These are phyloP conservation scores for Sebastes vulpes DNA, from an alignment of 2,797 vertebrate genomes.

Conservation along the genomic window DNA sequence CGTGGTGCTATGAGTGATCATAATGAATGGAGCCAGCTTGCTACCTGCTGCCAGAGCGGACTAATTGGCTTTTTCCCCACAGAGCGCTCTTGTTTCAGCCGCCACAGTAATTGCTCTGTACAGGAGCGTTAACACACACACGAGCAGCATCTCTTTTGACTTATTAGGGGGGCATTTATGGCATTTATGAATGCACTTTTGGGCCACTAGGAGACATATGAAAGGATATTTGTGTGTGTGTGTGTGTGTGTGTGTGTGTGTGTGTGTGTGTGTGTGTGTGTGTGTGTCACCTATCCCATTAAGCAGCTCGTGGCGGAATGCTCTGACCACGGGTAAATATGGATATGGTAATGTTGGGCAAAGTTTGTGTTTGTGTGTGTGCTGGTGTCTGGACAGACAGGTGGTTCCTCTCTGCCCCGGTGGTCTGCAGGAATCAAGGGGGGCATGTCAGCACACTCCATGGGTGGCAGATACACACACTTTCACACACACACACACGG, in stretches of 20 bases:
- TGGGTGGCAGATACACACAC: slow-evolving; percentile 74
- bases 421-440: slow-evolving; percentile 77
- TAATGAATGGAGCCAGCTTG: slow-evolving; percentile 67
- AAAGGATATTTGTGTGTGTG: slow-evolving; percentile 50
- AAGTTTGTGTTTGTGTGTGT: slow-evolving; percentile 46
- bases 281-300: slow-evolving; percentile 50
- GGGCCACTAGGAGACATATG: slow-evolving; percentile 50
- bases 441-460: slow-evolving; percentile 58
- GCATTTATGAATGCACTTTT: slow-evolving; percentile 68
- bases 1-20: slow-evolving; percentile 57
- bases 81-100: slow-evolving; percentile 70
- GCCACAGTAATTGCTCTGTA: slow-evolving; percentile 70
- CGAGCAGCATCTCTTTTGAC: slow-evolving; percentile 48
- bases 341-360: slow-evolving; percentile 72
- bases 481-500: slow-evolving; percentile 17
- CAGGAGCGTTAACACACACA: slow-evolving; percentile 49
- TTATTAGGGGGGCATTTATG: slow-evolving; percentile 65
- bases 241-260: slow-evolving; percentile 4
- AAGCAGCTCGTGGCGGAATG: slow-evolving; percentile 52
- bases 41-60: slow-evolving; percentile 66
- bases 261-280: background rate
- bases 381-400: slow-evolving; percentile 66
- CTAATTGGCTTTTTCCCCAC: slow-evolving; percentile 79
- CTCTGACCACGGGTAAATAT: slow-evolving; percentile 71
- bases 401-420: slow-evolving; percentile 78